Conservation (phyloP, 37 sponge, comb jelly and placozoan genomes). For the Hexactinellida sp. region DNA sequence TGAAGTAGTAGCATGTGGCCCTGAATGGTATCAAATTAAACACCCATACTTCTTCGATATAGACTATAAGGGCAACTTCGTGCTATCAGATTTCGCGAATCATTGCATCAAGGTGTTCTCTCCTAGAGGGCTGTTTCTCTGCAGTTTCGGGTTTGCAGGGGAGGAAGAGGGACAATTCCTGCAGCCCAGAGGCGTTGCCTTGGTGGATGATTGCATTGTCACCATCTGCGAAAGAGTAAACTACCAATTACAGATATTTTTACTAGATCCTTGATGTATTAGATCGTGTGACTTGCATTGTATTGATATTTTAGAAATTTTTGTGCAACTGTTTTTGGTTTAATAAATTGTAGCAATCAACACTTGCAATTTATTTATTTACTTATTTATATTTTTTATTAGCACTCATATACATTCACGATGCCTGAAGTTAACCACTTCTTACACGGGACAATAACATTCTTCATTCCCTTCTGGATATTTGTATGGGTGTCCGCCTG, state of each 20-base stretch:
- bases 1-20: not conserved
- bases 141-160: not conserved
- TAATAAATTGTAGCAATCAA: too few relatives aligned
- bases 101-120: not conserved
- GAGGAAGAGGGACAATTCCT: not conserved
- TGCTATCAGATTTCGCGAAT: not conserved
- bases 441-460: not conserved
- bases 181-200: not conserved
- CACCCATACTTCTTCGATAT: constrained; percentile 14
- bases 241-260: not conserved
- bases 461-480: constrained; percentile 7
- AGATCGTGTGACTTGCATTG: too few relatives aligned
- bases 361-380: not conserved
- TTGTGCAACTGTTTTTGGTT: not conserved
- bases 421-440: not conserved
- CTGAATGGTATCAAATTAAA: not conserved
- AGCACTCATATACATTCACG: not conserved
- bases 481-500: not conserved
- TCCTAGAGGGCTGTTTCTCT: not conserved
- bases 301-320: too few relatives aligned
- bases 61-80: not conserved
- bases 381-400: not conserved
- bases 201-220: not conserved
- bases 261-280: not conserved
- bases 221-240: not conserved